phyloP scores from a whole-genome alignment of 2,113 vertebrate species.

The Heterocephalus glaber region DNA sequence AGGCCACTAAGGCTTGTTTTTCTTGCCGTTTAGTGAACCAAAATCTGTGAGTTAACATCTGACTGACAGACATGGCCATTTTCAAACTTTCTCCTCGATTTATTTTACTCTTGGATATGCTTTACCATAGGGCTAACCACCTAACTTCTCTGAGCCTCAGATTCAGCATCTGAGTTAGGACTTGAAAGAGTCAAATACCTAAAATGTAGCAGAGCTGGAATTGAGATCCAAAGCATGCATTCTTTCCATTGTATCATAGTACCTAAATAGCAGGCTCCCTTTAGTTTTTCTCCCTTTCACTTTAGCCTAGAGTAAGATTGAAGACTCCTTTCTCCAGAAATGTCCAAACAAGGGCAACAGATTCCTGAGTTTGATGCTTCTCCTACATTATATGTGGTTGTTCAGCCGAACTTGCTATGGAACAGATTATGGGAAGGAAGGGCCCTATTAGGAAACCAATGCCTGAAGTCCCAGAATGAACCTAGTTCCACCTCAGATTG shows the following conservation, averaged over 20 bases:
- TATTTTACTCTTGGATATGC: slow-evolving; percentile 42
- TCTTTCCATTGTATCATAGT: slow-evolving; percentile 67
- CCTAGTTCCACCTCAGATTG: slow-evolving; percentile 82
- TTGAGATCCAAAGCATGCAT: slow-evolving; percentile 51
- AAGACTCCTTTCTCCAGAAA: slow-evolving; percentile 62
- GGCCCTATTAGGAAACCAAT: slow-evolving; percentile 33
- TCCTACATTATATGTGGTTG: slow-evolving; percentile 52
- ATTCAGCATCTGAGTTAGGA: slow-evolving; percentile 26
- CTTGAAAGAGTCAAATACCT: slow-evolving; percentile 65
- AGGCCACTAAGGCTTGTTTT: slow-evolving; percentile 15
- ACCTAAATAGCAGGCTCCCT: slow-evolving; percentile 63
- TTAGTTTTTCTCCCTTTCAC: slow-evolving; percentile 66
- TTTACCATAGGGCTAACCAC: not conserved
- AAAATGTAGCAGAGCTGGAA: slow-evolving; percentile 47
- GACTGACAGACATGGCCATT: not conserved
- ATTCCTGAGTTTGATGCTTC: slow-evolving; percentile 61
- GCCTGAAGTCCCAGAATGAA: slow-evolving; percentile 43
- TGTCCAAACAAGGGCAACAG: slow-evolving; percentile 77
- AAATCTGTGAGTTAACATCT: slow-evolving; percentile 1
- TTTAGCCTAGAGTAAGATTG: slow-evolving; percentile 52
- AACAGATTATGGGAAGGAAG: slow-evolving; percentile 60
- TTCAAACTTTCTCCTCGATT: slow-evolving; percentile 35
- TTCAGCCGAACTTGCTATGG: slow-evolving; percentile 59
- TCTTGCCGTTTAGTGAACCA: not conserved
- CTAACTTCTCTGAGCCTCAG: not conserved